Evolutionary conservation across 1,140 invertebrate species (phyloP), one percentile per base, ranked within the genome.

Genomic region (Venustaconcha ellipsiformis): DNA sequence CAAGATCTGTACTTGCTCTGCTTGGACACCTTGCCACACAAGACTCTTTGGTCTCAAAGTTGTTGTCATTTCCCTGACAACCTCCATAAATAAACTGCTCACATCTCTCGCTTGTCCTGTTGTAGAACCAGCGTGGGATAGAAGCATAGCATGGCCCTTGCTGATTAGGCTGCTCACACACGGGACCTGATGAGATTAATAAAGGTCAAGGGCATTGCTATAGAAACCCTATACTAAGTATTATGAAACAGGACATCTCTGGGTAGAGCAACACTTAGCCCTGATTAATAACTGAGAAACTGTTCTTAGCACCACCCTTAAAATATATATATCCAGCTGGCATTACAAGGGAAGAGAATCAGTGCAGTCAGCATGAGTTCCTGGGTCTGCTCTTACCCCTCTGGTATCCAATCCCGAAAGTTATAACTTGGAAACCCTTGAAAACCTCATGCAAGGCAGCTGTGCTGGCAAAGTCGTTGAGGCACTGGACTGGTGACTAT

Each of bases 21-120:
- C 37, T 48, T 48, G 37, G 37, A 11, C 88, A 89, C 18, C 63
- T 74, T 20, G 30, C 60, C 56, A 83, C 69, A 77, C 87, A 88
- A 18, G 79, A 72, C 91, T 88, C 1, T 91, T 91, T 76, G 93
- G 81, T 80, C 8, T 84, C 79, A 81, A 89, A 90, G 48, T 86
- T 80, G 74, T 90, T 90, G 12, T 80, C 80, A 73, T 89, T 90
- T 55, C 86, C 88, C 14, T 84, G 70, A 78, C 89, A 90, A 65
- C 89, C 90, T 55, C 88, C 88, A 76, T 89, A 91, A 78, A 83
- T 83, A 81, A 89, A 90, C 56, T 80, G 66, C 15, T 86, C 78
- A 84, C 90, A 91, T 60, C 69, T 73, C 26, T 81, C 66, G 14
- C 66, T 76, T 0, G 73, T 70, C 13, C 69, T 59, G 71, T 90